Conservation (phyloP, 2,888 invertebrate species). For the Petrolisthes manimaculis region DNA sequence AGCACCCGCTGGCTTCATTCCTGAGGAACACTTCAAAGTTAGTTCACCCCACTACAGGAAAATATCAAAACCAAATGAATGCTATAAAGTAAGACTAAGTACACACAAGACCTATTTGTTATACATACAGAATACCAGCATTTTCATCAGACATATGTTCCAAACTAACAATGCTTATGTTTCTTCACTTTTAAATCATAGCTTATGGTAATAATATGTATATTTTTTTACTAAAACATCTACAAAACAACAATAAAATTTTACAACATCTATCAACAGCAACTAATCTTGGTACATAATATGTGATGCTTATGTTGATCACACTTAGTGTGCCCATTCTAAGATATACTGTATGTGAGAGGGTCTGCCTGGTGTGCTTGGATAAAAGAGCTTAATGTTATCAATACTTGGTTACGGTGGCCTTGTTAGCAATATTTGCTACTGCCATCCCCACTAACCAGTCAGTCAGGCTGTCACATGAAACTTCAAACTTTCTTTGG, state of each 20-base stretch:
- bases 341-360: not conserved
- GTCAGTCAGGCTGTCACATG: slow-evolving; percentile 50
- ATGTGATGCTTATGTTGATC: no score
- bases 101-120: no score
- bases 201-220: no score
- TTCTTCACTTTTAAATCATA: no score
- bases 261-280: no score
- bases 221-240: no score
- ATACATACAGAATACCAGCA: no score
- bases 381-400: slow-evolving; percentile 34
- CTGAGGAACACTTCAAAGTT: slow-evolving; percentile 21
- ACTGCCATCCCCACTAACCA: slow-evolving; percentile 44
- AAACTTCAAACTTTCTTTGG: slow-evolving; percentile 9
- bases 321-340: not conserved
- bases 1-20: slow-evolving; percentile 60
- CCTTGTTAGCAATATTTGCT: slow-evolving; percentile 22
- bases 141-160: no score
- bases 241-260: no score
- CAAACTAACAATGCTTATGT: no score
- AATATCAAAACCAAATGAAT: not conserved
- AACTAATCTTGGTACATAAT: no score
- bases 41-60: not conserved
- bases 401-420: slow-evolving; percentile 63
- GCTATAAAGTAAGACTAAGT: no score
- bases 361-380: not conserved